Evolutionary conservation across 1,140 invertebrate species (phyloP), one percentile per base, ranked within the genome.

Genomic region (Drosophila sechellia): DNA sequence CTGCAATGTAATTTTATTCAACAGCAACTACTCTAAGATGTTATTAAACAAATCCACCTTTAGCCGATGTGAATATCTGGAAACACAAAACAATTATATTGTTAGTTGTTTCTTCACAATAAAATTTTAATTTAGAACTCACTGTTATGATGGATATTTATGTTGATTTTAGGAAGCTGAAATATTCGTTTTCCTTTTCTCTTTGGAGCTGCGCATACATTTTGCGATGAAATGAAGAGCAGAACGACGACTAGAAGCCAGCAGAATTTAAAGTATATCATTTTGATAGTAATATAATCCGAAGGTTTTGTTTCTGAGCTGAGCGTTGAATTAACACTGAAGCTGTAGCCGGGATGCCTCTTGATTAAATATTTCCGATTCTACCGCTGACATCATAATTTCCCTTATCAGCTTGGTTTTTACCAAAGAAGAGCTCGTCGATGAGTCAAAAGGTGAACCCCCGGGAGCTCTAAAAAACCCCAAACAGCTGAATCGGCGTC

Each of bases 101-200:
- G 43, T 40, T 31, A 42, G 4, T 34, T 34, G 11, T n/a, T 27
- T 5, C 45, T 22, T 11, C 4, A 20, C 20, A 43, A 6, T 3
- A 17, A 6, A 3, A 8, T 42, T 42, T 0, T 0, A 11, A 15
- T 40, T 15, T 0, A 34, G 20, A 34, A 69, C 84, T 87, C 60
- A 87, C 83, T 89, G 64, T 89, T 87, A 43, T 87, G 83, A 56
- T 89, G 84, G 17, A 89, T 83, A 40, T 89, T 73, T 11, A 87
- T 79, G 37, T 83, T 68, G 2, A 87, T 35, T 31, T 48, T 48
- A 2, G 46, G 46, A 10, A 48, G 3, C 1, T 49, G 34, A 13
- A 65, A 11, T 50, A 17, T 43, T 8, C 55, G 43, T 15, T 63
- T 80, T 0, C 50, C 1, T 17, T 60, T 86, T 0, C 81, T 15